These are phyloP conservation scores for Macrocentrus cingulum DNA, from an alignment of 1,140 invertebrate genomes.

Conservation along the genomic window DNA sequence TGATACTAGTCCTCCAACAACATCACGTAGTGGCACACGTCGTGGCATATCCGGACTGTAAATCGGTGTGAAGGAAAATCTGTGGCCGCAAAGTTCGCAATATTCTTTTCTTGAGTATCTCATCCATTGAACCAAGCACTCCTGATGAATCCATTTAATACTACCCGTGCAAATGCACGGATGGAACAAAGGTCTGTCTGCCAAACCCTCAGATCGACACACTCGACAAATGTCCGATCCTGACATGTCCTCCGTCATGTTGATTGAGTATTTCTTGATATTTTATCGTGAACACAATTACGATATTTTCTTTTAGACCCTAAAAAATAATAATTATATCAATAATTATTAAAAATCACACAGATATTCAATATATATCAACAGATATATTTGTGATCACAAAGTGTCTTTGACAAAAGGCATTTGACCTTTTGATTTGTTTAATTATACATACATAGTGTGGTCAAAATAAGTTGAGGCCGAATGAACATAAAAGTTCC, in stretches of 20 bases:
- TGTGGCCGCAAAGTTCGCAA: conserved; percentile 97
- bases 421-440: not conserved
- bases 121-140: conserved; percentile 88
- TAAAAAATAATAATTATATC: no score
- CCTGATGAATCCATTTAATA: conserved; percentile 98
- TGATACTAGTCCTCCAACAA: conserved; percentile 83
- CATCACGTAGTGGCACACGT: conserved; percentile 86
- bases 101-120: conserved; percentile 97
- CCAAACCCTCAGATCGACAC: conserved; percentile 88
- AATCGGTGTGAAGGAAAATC: conserved; percentile 98
- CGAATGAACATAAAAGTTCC: not conserved
- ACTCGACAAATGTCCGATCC: conserved; percentile 92
- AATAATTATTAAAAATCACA: no score
- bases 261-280: conserved; percentile 29
- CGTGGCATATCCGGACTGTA: conserved; percentile 99
- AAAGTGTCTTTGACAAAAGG: no score
- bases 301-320: conserved; percentile 15
- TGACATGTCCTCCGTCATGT: conserved; percentile 61
- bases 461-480: not conserved
- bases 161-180: conserved; percentile 98
- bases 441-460: not conserved
- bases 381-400: no score
- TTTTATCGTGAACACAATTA: conserved; percentile 6
- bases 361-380: no score
- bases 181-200: conserved; percentile 89